These are phyloP conservation scores for Porites divaricata DNA, from an alignment of 92 coral and sea anemone genomes.

Conservation along the genomic window DNA sequence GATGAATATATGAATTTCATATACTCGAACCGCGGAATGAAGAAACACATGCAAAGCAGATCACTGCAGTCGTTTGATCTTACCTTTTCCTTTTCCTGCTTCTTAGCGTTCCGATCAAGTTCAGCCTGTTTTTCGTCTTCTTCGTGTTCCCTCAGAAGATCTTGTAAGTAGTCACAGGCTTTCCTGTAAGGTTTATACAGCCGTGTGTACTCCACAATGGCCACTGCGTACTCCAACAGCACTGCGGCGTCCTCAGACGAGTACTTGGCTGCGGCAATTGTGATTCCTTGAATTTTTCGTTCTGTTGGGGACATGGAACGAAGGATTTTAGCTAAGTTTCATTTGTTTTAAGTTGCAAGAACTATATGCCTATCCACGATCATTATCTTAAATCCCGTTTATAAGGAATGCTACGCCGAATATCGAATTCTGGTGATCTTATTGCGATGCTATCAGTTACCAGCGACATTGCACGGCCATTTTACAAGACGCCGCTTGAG, in stretches of 20 bases:
- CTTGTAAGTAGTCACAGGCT: conserved; percentile 73
- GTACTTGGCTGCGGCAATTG: conserved; percentile 92
- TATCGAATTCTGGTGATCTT: no score
- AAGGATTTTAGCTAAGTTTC: background rate
- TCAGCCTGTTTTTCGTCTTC: conserved; percentile 74
- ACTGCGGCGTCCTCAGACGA: conserved; percentile 98
- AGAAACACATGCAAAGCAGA: no score
- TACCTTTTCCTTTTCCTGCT: conserved; percentile 62
- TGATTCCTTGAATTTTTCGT: conserved; percentile 76
- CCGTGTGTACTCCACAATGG: conserved; percentile 85
- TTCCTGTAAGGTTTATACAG: conserved; percentile 86
- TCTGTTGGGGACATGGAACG: background rate
- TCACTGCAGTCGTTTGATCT: background rate
- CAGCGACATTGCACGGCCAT: no score
- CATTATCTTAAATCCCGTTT: no score
- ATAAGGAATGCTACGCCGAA: no score
- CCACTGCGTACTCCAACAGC: conserved; percentile 87
- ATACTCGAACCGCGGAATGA: no score
- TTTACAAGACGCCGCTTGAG: no score
- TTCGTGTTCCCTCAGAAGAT: conserved; percentile 76
- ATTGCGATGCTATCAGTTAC: no score
- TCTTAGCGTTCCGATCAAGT: conserved; percentile 48
- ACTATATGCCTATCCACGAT: no score
- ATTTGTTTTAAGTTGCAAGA: no score
- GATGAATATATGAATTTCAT: no score